Evolutionary conservation across 2,113 vertebrate species (phyloP).

Genomic region (Centropus bengalensis): DNA sequence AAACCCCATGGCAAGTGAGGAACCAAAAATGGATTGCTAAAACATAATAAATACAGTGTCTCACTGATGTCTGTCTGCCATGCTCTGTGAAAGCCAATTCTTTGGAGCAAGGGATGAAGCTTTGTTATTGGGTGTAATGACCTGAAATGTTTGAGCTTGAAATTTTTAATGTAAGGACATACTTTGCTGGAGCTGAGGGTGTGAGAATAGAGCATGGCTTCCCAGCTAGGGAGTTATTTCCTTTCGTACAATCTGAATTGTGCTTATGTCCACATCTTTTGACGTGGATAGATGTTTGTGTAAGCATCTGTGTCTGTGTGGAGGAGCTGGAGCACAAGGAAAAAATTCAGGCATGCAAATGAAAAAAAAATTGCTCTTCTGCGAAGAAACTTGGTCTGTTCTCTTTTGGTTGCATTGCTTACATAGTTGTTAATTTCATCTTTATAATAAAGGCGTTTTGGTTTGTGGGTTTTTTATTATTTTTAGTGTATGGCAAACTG

Average conservation of each 20-base stretch:
- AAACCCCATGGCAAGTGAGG: neutral
- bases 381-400: constrained; percentile 14
- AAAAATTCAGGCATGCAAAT: constrained; percentile 48
- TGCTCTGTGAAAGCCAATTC: neutral
- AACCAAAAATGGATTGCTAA: neutral
- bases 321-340: constrained; percentile 29
- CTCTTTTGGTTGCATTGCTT: constrained; percentile 28
- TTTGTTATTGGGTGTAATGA: neutral
- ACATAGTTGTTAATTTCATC: constrained; percentile 48
- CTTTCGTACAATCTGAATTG: neutral
- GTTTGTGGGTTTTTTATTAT: neutral
- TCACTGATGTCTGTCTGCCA: neutral
- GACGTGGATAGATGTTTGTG: neutral
- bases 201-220: neutral
- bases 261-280: neutral
- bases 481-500: constrained; percentile 31
- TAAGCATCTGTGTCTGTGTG: neutral
- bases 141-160: neutral
- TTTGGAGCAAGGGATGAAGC: neutral
- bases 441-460: constrained; percentile 40
- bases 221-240: neutral
- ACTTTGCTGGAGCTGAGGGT: neutral
- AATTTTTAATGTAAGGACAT: neutral
- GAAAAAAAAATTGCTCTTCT: constrained; percentile 50
- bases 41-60: neutral